These are phyloP conservation scores for Meloidogyne chitwoodi DNA, from an alignment of 1,140 invertebrate genomes.

Conservation along the genomic window DNA sequence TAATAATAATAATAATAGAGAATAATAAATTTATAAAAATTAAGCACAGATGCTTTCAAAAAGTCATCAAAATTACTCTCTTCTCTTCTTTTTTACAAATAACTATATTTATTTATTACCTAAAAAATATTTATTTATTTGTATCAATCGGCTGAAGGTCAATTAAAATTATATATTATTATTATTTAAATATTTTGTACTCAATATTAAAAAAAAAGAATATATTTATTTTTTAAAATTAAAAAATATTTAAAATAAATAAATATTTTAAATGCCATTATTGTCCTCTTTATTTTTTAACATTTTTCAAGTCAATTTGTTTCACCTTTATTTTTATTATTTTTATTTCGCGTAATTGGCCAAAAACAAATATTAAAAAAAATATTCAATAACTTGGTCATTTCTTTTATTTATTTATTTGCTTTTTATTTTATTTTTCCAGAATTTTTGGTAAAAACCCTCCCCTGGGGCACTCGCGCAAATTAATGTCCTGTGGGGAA, in stretches of 20 bases:
- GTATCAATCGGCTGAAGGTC: neutral
- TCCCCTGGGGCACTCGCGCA: neutral
- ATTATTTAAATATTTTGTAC: too few species aligned
- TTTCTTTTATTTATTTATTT: neutral
- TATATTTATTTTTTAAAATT: too few species aligned
- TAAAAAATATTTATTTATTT: neutral
- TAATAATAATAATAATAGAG: neutral
- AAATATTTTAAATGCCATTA: too few species aligned
- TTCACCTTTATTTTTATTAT: neutral
- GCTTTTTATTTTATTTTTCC: neutral
- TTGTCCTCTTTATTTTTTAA: neutral
- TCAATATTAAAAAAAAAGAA: too few species aligned
- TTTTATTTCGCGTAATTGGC: neutral
- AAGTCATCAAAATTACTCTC: neutral
- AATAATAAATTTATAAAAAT: neutral
- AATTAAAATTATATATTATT: too few species aligned
- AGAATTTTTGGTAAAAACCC: neutral
- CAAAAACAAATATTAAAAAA: neutral
- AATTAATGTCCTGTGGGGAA: neutral
- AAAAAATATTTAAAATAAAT: too few species aligned
- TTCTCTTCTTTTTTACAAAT: neutral
- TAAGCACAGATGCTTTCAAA: neutral
- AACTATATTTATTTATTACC: neutral
- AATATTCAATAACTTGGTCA: too few species aligned
- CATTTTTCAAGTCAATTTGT: neutral